Conservation (phyloP, 2,888 invertebrate species). For the Phania funesta region DNA sequence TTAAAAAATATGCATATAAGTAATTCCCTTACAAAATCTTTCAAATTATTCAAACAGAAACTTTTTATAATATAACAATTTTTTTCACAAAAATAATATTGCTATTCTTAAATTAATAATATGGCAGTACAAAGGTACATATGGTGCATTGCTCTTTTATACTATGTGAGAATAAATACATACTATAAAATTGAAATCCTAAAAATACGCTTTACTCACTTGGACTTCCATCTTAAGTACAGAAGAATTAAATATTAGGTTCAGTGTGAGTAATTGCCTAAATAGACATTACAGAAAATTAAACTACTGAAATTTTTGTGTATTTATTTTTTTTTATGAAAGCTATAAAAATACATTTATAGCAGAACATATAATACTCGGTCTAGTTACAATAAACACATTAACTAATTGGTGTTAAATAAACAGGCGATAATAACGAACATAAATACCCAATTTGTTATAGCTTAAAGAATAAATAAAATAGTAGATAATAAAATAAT, state of each 20-base stretch:
- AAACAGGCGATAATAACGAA: conserved; percentile 1
- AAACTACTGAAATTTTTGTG: neutral
- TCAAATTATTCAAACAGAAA: no score
- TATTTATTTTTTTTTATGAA: neutral
- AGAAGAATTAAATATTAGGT: neutral
- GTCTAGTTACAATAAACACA: neutral
- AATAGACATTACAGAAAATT: neutral
- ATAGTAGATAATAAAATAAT: neutral
- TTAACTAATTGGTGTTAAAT: conserved; percentile 14
- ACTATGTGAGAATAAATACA: no score
- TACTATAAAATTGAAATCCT: no score
- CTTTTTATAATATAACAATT: no score
- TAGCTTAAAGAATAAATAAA: neutral
- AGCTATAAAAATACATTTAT: conserved; percentile 4
- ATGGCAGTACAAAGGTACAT: no score
- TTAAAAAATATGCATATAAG: no score
- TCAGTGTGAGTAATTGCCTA: neutral
- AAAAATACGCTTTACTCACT: no score
- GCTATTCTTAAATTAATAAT: no score
- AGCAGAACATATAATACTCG: neutral
- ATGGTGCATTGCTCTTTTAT: no score
- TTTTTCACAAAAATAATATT: no score
- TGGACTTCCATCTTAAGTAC: no score
- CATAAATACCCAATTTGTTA: neutral
- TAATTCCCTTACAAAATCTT: no score